Base-by-base conservation (phyloP, 2,113 vertebrate genomes). In the Poeciliopsis occidentalis region DNA sequence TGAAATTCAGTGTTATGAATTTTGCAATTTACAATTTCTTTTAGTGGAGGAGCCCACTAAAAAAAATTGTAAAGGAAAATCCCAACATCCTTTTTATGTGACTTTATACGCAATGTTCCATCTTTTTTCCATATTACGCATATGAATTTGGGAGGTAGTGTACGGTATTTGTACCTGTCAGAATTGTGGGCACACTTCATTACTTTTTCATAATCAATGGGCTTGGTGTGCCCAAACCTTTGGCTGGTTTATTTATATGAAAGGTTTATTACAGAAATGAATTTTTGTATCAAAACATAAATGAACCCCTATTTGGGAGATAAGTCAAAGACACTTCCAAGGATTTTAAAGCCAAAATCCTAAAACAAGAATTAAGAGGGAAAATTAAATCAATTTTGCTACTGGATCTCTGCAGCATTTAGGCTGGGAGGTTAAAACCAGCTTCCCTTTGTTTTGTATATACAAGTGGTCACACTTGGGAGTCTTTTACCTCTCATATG, bases 401-500 rank as follows among this genome's bases (percentile, higher is more conserved):
- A 17, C 13, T 19, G 13, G 44, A 17, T 3, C 44, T 47, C 44
- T 17, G 19, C 7, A 19, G 44, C 44, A 19, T 47, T 47, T 47
- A 47, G 13, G 44, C 4, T 47, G 4, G 44, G 44, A 41, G 39
- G 39, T 41, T 41, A 41, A 41, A 41, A 47, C 17, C 13, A 19
- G 19, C 17, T n/a, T 57, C 2, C n/a, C 51, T 24, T 57, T 57
- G 8, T 24, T 57, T 57, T 57, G 51, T n/a, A 57, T 47, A 19
- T 19, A 19, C 44, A 19, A 17, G 44, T 19, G 44, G 44, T 47
- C 44, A 47, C 17, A 62, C 57, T 78, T 61, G 47, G 75, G 69
- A 79, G 27, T 83, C 61, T 64, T 19, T 71, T 32, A 47, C 64
- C 60, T 69, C 26, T 60, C 54, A 19, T 71, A 44, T 81, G 65